Evolutionary conservation across 1,140 invertebrate species (phyloP), one percentile per base, ranked within the genome.

Genomic region (Halictus rubicundus): DNA sequence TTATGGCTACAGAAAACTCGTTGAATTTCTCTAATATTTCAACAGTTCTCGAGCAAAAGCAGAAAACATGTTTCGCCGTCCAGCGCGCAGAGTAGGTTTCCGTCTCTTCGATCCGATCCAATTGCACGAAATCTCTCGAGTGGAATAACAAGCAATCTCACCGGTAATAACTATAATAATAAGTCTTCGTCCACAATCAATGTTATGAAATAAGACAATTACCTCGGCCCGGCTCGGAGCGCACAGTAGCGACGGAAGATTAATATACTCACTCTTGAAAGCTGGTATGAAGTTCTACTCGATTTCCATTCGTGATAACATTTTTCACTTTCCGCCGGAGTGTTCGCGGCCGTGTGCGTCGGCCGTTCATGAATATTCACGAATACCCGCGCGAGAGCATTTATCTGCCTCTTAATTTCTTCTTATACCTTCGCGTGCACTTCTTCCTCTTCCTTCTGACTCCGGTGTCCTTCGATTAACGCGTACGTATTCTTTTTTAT

Each of bases 321-420:
- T 78, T 78, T 72, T 78, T 78, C 76, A 78, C 76, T 78, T 72
- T 78, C 76, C 19, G 60, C 64, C 69, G n/a, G 49, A 52, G 60
- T 78, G 42, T 60, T 63, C 42, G 14, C 42, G 59, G 21, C 21
- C 68, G 42, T 21, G 68, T 32, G 32, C 49, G 21, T 10, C 12
- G 59, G 7, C 6, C n/a, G 75, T 70, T 78, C 60, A 78, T 78
- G 69, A 78, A 78, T 78, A 78, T 78, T 78, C 76, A 78, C 46
- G 75, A 78, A 63, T 78, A 63, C 54, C 27, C 42, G 23, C 7
- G 21, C 66, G 14, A 49, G 32, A 49, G 32, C 32, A 71, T 64
- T 60, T 71, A 61, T 64, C 32, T 49, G 57, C 32, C 3, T 27
- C 27, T 63, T 54, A 32, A 65, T 72, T 78, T 72, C 32, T 54